Evolutionary conservation across 2,888 invertebrate species (phyloP), one percentile per base, ranked within the genome.

Genomic region (Metacarcinus magister): DNA sequence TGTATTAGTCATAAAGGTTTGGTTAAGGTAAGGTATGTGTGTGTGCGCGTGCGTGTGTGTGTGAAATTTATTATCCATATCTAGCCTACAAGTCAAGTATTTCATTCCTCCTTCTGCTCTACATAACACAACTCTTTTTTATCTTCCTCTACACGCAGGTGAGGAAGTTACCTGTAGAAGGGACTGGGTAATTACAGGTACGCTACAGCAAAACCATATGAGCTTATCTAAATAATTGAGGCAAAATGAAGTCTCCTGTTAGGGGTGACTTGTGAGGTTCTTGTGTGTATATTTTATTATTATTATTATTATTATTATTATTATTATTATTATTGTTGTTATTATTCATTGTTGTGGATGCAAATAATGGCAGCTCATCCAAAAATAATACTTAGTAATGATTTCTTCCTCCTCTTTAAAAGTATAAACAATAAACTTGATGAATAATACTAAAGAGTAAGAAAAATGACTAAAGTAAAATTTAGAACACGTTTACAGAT

Each of bases 191-290:
- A 87, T 87, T 87, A 39, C 32, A 32, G 87, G 39, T 39, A 19
- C 32, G 87, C 16, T 39, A 39, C 87, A 39, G 39, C 16, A 39
- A 87, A 87, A 32, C 87, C 87, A 87, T 87, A 87, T 39, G 39
- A 87, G 87, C 87, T 87, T 87, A 87, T 87, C 87, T 87, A 87
- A 39, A 39, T 87, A 87, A 87, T 87, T 87, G 87, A 39, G 39
- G 39, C 39, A 19, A 32, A 87, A 75, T 75, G 32, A 13, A 39
- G 87, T 32, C 87, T 39, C 87, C 75, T 82, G 75, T 82, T 82
- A 39, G 32, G 87, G 87, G 39, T 10, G 82, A 7, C 28, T 4
- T 28, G 32, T 82, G 82, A 1, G 2, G 82, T 32, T 23, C 0
- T 75, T n/a, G 1, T 75, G 28, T 87, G 32, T 28, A 28, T 32